Evolutionary conservation across 2,113 vertebrate genomes (phyloP).

Genomic region (Brachionichthys hirsutus): DNA sequence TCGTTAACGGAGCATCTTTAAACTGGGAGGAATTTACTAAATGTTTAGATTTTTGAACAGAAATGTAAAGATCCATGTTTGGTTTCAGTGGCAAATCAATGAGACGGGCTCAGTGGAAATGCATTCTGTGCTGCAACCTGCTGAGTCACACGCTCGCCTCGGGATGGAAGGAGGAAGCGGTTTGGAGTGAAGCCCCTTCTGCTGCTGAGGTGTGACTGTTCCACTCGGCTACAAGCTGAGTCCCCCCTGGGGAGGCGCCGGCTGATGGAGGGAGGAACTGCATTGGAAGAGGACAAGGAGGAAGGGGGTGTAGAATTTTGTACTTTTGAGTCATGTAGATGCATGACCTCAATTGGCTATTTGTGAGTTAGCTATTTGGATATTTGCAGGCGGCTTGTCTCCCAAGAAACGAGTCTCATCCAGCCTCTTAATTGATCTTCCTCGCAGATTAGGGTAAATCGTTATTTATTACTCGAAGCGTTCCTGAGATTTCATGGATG

Average conservation of each 20-base stretch:
- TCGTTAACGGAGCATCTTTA: not conserved
- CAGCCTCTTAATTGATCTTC: no score
- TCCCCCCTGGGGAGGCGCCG: conserved; percentile 44
- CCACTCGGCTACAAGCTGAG: conserved; percentile 50
- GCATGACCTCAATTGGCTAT: no score
- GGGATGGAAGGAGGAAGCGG: conserved; percentile 7
- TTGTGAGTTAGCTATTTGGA: no score
- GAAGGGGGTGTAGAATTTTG: not conserved
- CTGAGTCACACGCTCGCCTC: conserved; percentile 39
- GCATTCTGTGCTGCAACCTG: conserved; percentile 23
- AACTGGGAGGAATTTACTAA: not conserved
- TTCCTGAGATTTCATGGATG: not conserved
- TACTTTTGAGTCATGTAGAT: no score
- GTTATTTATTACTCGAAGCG: no score
- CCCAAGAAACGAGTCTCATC: no score
- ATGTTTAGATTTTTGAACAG: not conserved
- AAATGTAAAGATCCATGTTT: not conserved
- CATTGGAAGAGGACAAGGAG: conserved; percentile 7
- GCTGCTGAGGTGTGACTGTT: conserved; percentile 61
- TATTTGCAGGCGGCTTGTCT: no score
- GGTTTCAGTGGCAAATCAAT: not conserved
- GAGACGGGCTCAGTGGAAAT: conserved; percentile 23
- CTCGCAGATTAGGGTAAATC: no score
- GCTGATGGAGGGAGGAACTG: conserved; percentile 42
- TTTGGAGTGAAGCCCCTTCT: conserved; percentile 31